Percentiles rank a stretch among this genome's conserved stretches.
Conservation (phyloP, 2,888 invertebrate species). For the Ptychoptera contaminata region DNA sequence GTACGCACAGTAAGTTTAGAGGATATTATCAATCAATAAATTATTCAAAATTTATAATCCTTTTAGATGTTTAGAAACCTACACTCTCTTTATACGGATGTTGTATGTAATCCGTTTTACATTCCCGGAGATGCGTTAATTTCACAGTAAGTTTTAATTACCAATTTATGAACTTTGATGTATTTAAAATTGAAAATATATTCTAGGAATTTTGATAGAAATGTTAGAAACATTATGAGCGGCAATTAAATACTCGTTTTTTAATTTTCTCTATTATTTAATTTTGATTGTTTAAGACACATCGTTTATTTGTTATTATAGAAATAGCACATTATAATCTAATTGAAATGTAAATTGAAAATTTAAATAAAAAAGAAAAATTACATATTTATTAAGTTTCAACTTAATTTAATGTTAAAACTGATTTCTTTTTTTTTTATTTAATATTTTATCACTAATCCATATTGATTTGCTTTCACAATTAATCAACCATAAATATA, state of each 20-base stretch:
- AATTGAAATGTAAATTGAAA: too few species aligned
- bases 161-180: constrained; percentile 3
- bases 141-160: constrained; percentile 51
- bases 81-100: constrained; percentile 84
- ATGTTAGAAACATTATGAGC: constrained; percentile 42
- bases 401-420: too few species aligned
- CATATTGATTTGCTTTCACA: too few species aligned
- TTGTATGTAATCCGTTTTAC: constrained; percentile 94
- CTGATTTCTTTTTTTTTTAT: too few species aligned
- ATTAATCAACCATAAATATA: too few species aligned
- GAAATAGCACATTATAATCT: too few species aligned
- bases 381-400: too few species aligned
- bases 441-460: too few species aligned
- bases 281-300: too few species aligned
- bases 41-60: not conserved
- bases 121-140: constrained; percentile 78
- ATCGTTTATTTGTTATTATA: too few species aligned
- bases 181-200: constrained; percentile 8
- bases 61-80: constrained; percentile 71
- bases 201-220: constrained; percentile 50
- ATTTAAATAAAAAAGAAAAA: too few species aligned
- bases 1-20: constrained; percentile 56
- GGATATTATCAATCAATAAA: not conserved
- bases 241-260: constrained; percentile 10
- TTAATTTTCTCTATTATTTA: too few species aligned